Conservation (phyloP, 1,140 invertebrate species). For the Leptopilina clavipes region DNA sequence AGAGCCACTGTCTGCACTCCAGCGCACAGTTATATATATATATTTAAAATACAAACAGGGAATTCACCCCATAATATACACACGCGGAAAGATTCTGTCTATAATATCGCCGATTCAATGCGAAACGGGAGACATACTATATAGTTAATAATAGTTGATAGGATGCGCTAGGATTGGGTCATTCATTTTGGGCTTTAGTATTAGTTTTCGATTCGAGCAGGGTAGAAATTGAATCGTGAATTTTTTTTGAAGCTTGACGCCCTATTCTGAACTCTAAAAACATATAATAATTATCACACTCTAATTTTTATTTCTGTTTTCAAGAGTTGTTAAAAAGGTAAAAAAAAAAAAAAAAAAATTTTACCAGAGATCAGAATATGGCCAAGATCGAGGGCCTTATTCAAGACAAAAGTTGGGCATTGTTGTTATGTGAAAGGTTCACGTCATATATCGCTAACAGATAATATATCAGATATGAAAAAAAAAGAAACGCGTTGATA, state of each 20-base stretch:
- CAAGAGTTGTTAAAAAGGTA: too few species aligned
- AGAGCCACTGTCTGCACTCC: constrained; percentile 33
- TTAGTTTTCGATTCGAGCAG: constrained; percentile 61
- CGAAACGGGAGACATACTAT: constrained; percentile 28
- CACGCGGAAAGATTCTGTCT: constrained; percentile 33
- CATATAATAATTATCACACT: too few species aligned
- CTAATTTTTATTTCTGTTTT: too few species aligned
- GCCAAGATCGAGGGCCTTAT: constrained; percentile 69
- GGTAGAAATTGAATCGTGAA: constrained; percentile 40
- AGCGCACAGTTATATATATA: constrained; percentile 32
- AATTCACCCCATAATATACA: constrained; percentile 36
- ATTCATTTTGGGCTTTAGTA: constrained; percentile 74
- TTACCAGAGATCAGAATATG: not conserved
- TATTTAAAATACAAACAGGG: not conserved
- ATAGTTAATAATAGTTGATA: constrained; percentile 42
- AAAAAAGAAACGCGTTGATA: constrained; percentile 33
- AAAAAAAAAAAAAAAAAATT: not conserved
- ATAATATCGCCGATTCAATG: constrained; percentile 25
- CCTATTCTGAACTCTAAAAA: not conserved
- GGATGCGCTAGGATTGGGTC: constrained; percentile 44
- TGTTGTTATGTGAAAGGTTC: constrained; percentile 70
- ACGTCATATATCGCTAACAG: constrained; percentile 67
- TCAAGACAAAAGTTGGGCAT: constrained; percentile 72
- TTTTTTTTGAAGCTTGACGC: not conserved
- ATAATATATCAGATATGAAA: constrained; percentile 63